Evolutionary conservation across 2,113 vertebrate species (phyloP).

Genomic region (Bufo gargarizans): DNA sequence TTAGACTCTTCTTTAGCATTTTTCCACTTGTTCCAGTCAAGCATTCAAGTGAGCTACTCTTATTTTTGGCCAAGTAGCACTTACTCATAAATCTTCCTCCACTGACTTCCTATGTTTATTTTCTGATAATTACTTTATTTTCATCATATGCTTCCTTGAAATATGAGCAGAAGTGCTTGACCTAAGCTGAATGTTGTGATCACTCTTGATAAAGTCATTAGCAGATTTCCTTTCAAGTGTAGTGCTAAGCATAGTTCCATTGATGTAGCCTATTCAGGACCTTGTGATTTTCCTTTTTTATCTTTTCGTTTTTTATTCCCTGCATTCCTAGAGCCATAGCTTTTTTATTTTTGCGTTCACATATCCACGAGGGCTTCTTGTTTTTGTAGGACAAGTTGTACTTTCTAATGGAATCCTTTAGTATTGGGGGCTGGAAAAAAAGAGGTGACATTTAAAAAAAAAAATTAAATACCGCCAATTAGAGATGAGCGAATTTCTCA

Average conservation of each 20-base stretch:
- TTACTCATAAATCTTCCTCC: not conserved
- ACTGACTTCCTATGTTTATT: conserved; percentile 17
- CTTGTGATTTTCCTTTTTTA: too few relatives aligned
- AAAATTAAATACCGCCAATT: too few relatives aligned
- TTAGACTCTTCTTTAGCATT: not conserved
- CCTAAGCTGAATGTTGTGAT: not conserved
- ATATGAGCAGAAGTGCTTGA: not conserved
- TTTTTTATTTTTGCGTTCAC: too few relatives aligned
- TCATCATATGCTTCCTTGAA: not conserved
- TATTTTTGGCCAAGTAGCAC: not conserved
- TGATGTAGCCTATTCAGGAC: not conserved
- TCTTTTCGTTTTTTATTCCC: too few relatives aligned
- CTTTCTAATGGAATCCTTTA: too few relatives aligned
- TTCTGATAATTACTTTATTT: conserved; percentile 25
- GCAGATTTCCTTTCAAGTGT: not conserved
- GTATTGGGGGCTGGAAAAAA: too few relatives aligned
- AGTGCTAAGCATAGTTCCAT: not conserved
- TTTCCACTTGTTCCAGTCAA: not conserved
- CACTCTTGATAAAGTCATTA: not conserved
- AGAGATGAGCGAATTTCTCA: too few relatives aligned
- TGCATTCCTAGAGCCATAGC: too few relatives aligned
- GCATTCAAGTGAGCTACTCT: not conserved
- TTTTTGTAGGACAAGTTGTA: too few relatives aligned
- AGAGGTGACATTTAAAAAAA: too few relatives aligned
- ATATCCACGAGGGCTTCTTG: too few relatives aligned